A percentile compares a stretch with the other conserved stretches of the same genome.
phyloP scores from a whole-genome alignment of 2,797 vertebrate species.

The Anguilla megastoma region DNA sequence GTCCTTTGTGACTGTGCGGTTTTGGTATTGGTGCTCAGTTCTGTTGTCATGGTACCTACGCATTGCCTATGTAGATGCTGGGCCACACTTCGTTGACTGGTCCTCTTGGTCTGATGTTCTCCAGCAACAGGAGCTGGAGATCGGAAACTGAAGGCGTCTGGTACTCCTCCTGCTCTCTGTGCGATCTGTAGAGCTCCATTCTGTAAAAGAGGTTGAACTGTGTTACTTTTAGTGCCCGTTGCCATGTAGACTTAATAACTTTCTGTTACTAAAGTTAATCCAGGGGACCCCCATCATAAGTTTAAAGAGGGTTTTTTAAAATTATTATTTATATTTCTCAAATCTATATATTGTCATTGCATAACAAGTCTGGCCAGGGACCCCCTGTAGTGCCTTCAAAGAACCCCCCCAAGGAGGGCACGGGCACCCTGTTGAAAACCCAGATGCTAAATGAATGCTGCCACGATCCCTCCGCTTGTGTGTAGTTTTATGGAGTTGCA shows the following conservation, averaged over 20 bases:
- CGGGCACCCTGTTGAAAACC: no score
- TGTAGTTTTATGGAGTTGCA: no score
- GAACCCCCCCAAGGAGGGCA: no score
- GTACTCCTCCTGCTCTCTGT: constrained; percentile 38
- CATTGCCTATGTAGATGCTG: constrained; percentile 85
- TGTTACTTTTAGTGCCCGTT: not conserved
- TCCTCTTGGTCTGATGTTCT: constrained; percentile 61
- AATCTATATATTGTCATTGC: no score
- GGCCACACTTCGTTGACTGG: constrained; percentile 92
- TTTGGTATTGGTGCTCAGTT: constrained; percentile 33
- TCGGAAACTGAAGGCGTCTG: constrained; percentile 77
- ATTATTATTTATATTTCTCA: no score
- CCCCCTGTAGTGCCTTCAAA: no score
- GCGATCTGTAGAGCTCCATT: constrained; percentile 63
- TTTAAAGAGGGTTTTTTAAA: no score
- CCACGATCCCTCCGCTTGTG: no score
- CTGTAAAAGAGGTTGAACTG: constrained; percentile 42
- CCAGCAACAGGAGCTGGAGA: constrained; percentile 77
- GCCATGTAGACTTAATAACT: not conserved
- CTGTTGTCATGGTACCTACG: constrained; percentile 66
- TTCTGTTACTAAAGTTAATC: not conserved
- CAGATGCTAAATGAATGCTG: no score
- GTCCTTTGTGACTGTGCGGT: not conserved
- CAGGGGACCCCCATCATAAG: no score
- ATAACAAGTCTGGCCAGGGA: no score